Evolutionary conservation across 2,888 invertebrate species (phyloP).

Genomic region (Hirudinaria manillensis): DNA sequence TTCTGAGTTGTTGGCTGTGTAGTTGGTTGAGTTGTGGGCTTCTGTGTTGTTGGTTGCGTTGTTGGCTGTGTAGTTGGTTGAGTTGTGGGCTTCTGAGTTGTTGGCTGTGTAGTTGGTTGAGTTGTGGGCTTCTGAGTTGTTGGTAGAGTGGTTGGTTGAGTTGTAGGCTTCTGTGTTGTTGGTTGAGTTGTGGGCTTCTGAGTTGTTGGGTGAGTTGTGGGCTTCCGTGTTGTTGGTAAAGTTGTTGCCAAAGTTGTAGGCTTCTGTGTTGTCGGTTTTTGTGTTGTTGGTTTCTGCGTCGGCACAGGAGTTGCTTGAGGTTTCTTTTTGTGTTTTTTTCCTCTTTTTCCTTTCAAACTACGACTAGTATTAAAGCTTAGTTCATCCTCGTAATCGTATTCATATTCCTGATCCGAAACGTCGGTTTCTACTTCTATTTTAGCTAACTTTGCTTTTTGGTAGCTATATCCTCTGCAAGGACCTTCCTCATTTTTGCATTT

Average conservation of each 20-base stretch:
- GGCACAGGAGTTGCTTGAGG: background rate
- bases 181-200: background rate
- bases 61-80: conserved; percentile 6
- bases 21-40: background rate
- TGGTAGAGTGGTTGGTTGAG: background rate
- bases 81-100: background rate
- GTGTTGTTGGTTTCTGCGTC: conserved; percentile 8
- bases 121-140: background rate
- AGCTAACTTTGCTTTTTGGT: background rate
- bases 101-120: background rate
- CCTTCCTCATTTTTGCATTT: conserved; percentile 10
- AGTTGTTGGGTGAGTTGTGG: background rate
- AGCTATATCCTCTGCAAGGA: conserved; percentile 8
- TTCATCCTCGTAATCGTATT: background rate
- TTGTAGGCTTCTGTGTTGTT: background rate
- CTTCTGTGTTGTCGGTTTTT: background rate
- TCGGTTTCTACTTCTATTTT: background rate
- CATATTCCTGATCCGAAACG: background rate
- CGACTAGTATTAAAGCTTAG: background rate
- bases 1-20: background rate
- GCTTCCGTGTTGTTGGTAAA: background rate
- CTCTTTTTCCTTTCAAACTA: background rate
- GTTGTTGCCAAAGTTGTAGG: background rate
- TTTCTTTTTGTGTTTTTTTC: background rate
- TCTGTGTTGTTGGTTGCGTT: background rate